Evolutionary conservation across 1,140 invertebrate species (phyloP).

Genomic region (Drosophila kurseongensis): DNA sequence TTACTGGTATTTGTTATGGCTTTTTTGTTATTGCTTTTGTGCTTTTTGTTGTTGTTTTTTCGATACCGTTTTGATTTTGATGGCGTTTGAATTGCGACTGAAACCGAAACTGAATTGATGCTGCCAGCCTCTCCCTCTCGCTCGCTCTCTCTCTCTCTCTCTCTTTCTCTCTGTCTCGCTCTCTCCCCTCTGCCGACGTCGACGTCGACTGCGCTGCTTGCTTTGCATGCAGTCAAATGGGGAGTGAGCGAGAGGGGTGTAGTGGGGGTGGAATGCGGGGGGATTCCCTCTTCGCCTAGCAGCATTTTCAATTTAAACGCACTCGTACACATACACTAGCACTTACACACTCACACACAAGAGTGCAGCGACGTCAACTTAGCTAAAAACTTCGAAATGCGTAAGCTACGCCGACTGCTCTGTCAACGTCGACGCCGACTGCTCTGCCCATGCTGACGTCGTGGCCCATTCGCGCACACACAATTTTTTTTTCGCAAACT

Average conservation of each 20-base stretch:
- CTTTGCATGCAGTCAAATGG: slow-evolving; percentile 31
- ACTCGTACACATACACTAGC: slow-evolving; percentile 31
- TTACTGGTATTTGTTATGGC: slow-evolving; percentile 50
- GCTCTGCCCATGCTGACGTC: slow-evolving; percentile 21
- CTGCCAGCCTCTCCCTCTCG: slow-evolving; percentile 35
- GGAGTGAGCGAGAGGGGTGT: slow-evolving; percentile 8
- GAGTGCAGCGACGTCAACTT: slow-evolving; percentile 58
- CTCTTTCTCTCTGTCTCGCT: slow-evolving; percentile 3
- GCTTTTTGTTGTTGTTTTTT: slow-evolving; percentile 65
- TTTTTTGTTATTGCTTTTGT: slow-evolving; percentile 53
- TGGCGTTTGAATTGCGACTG: slow-evolving; percentile 82
- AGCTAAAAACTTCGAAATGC: slow-evolving; percentile 78
- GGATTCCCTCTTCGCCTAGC: slow-evolving; percentile 46
- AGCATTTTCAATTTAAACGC: slow-evolving; percentile 75
- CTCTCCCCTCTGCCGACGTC: slow-evolving; percentile 11
- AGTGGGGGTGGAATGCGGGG: not conserved
- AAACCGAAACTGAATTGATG: slow-evolving; percentile 77
- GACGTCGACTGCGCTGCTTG: slow-evolving; percentile 17
- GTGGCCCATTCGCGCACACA: slow-evolving; percentile 42
- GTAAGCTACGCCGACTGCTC: slow-evolving; percentile 46
- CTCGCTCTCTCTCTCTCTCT: not conserved
- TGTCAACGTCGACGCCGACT: slow-evolving; percentile 18
- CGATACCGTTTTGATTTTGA: slow-evolving; percentile 82
- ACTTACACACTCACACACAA: slow-evolving; percentile 28
- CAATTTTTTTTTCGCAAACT: slow-evolving; percentile 25